A percentile compares a stretch with the other conserved stretches of the same genome.
Evolutionary conservation across 64 coral and sea anemone genomes (phyloP).

Genomic region (Montipora capricornis): DNA sequence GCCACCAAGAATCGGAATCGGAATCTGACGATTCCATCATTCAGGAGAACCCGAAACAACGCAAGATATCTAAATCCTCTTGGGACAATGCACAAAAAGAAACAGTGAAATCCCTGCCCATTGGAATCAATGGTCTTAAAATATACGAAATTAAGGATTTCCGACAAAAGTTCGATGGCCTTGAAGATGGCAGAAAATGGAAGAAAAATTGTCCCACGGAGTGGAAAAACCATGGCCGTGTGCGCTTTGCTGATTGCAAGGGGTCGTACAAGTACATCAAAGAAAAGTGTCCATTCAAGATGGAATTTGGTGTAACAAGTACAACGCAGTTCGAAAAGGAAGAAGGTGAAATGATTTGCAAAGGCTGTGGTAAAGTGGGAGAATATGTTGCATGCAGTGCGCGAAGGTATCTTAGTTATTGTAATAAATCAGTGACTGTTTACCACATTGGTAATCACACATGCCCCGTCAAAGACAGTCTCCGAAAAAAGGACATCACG

Average conservation of each 20-base stretch:
- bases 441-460: slow-evolving; percentile 52
- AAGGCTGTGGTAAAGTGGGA: too few relatives aligned
- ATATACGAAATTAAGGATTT: not conserved
- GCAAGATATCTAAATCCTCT: not conserved
- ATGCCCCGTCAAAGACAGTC: slow-evolving; percentile 14
- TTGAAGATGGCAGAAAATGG: too few relatives aligned
- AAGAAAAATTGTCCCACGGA: slow-evolving; percentile 60
- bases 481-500: slow-evolving; percentile 25
- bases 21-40: slow-evolving; percentile 13
- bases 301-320: too few relatives aligned
- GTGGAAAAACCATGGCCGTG: slow-evolving; percentile 55
- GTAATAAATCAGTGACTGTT: slow-evolving; percentile 29
- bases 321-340: too few relatives aligned
- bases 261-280: slow-evolving; percentile 45
- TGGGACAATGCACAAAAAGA: slow-evolving; percentile 12
- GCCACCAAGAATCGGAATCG: not conserved
- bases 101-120: slow-evolving; percentile 29
- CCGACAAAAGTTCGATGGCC: too few relatives aligned
- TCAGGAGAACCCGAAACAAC: not conserved
- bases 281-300: not conserved
- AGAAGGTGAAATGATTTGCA: too few relatives aligned
- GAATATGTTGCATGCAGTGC: slow-evolving; percentile 32
- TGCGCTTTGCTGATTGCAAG: slow-evolving; percentile 67
- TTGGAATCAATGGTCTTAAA: slow-evolving; percentile 42
- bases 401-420: slow-evolving; percentile 25